Conservation (phyloP, 2,888 invertebrate genomes). For the Parnassius glacialis region DNA sequence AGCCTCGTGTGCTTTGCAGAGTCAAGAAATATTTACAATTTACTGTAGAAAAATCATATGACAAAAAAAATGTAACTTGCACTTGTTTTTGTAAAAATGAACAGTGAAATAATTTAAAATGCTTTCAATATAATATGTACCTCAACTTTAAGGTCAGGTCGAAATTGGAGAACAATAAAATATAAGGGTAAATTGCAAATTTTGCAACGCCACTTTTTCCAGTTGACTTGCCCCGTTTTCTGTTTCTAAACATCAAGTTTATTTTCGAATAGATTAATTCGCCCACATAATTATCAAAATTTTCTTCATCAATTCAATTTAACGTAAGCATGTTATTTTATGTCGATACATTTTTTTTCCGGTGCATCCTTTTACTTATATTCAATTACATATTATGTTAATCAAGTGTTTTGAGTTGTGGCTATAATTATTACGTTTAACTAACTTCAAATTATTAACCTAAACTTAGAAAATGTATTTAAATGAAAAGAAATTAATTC, state of each 20-base stretch:
- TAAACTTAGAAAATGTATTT: no score
- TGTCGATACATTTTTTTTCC: no score
- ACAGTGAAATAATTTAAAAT: slow-evolving; percentile 3
- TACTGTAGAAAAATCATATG: no score
- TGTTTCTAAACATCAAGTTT: slow-evolving; percentile 34
- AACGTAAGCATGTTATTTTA: no score
- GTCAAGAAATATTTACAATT: no score
- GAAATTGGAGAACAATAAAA: slow-evolving; percentile 1
- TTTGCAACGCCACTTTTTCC: slow-evolving; percentile 9
- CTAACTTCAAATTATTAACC: no score
- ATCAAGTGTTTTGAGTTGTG: no score
- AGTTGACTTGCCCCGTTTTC: slow-evolving; percentile 38
- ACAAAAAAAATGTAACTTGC: neutral
- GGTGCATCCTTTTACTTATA: no score
- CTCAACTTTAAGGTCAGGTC: neutral
- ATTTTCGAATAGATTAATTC: slow-evolving; percentile 2
- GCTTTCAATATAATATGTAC: slow-evolving; percentile 6
- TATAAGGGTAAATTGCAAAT: slow-evolving; percentile 9
- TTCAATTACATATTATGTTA: no score
- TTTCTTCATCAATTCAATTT: neutral
- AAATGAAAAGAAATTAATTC: no score
- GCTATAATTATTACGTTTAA: no score
- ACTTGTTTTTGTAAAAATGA: neutral
- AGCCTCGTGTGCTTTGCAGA: no score
- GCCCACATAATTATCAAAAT: neutral